These are phyloP conservation scores for Entomobrya multifasciata DNA, from an alignment of 2,888 invertebrate genomes.

Conservation along the genomic window DNA sequence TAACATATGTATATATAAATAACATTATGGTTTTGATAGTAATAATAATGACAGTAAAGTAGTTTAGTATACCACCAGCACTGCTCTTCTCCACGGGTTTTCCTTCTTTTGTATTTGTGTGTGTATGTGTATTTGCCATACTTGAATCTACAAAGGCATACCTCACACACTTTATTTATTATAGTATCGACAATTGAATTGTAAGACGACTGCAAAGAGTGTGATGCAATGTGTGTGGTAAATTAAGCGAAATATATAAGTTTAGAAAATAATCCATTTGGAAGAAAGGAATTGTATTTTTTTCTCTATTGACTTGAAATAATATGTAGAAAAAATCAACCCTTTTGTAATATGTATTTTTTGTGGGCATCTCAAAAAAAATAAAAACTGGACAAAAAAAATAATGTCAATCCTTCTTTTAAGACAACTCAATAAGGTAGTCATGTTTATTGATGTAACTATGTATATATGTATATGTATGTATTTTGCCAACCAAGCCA, in stretches of 20 bases:
- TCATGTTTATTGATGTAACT: too few species aligned
- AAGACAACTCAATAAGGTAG: too few species aligned
- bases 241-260: slow-evolving; percentile 62
- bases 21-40: background rate
- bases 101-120: background rate
- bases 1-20: background rate
- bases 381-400: too few species aligned
- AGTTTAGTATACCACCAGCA: background rate
- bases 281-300: slow-evolving; percentile 36
- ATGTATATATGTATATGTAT: background rate
- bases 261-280: background rate
- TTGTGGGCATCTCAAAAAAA: too few species aligned
- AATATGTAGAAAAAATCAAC: too few species aligned
- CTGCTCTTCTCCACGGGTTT: slow-evolving; percentile 53
- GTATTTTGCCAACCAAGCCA: background rate
- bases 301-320: too few species aligned
- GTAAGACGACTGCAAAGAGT: background rate
- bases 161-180: background rate
- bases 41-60: background rate
- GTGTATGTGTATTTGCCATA: too few species aligned
- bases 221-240: slow-evolving; percentile 68
- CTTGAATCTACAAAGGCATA: too few species aligned
- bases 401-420: too few species aligned
- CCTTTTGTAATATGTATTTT: too few species aligned
- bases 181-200: background rate